These are phyloP conservation scores for Stenurella melanura DNA, from an alignment of 2,888 invertebrate species.

Conservation along the genomic window DNA sequence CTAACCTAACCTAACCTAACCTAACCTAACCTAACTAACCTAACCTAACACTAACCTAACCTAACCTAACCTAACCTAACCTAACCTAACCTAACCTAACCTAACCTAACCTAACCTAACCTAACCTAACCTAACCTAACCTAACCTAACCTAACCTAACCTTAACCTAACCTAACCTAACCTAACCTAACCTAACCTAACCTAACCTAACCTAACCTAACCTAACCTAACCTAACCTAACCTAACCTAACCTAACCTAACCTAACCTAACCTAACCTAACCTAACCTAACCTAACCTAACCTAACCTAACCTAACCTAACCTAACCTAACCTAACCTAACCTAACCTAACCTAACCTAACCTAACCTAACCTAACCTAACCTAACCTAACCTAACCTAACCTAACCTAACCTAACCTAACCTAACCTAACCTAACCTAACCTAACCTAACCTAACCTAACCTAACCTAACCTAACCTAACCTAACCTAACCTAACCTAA, in stretches of 20 bases:
- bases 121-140: conserved; percentile 1
- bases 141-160: not conserved
- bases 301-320: conserved; percentile 51
- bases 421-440: conserved; percentile 48
- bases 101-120: conserved; percentile 1
- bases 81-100: not conserved
- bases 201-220: conserved; percentile 16
- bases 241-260: conserved; percentile 15
- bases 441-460: conserved; percentile 39
- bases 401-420: conserved; percentile 48
- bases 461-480: conserved; percentile 1
- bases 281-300: conserved; percentile 17
- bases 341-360: conserved; percentile 56
- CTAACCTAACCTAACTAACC: conserved; percentile 42
- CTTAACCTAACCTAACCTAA: conserved; percentile 1
- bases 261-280: conserved; percentile 15
- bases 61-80: conserved; percentile 1
- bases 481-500: conserved; percentile 1
- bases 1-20: conserved; percentile 47
- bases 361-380: conserved; percentile 57
- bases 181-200: not conserved
- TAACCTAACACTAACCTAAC: conserved; percentile 38
- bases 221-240: conserved; percentile 41
- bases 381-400: conserved; percentile 56
- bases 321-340: conserved; percentile 58